Conservation (phyloP, 2,797 vertebrate species). For the Chloroceryle amazona region DNA sequence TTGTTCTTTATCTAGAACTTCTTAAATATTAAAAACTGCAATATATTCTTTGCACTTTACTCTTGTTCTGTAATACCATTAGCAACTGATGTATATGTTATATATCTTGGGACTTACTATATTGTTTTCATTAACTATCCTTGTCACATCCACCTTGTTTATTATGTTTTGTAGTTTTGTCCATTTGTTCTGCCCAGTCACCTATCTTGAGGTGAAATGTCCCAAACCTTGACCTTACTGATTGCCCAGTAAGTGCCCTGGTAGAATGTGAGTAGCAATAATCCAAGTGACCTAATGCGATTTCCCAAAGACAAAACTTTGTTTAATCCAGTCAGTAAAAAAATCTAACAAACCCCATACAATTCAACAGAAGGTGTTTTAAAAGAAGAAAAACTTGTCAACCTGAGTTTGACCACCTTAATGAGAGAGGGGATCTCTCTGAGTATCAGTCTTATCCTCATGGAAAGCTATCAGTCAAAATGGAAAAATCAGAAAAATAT, state of each 20-base stretch:
- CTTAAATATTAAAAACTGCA: not conserved
- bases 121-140: not conserved
- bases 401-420: not conserved
- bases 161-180: not conserved
- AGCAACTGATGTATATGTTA: not conserved
- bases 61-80: not conserved
- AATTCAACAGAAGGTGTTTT: not conserved
- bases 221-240: not conserved
- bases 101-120: not conserved
- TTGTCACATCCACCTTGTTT: not conserved
- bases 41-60: not conserved
- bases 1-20: not conserved
- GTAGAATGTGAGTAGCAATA: not conserved
- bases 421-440: not conserved
- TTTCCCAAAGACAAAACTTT: not conserved
- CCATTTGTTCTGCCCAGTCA: not conserved
- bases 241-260: not conserved
- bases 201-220: not conserved
- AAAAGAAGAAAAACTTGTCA: not conserved
- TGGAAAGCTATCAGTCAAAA: not conserved
- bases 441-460: not conserved
- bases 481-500: not conserved
- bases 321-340: not conserved
- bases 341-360: not conserved
- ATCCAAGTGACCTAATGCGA: not conserved